A percentile compares a stretch with the other conserved stretches of the same genome.
phyloP scores from a whole-genome alignment of 2,113 vertebrate genomes.

The Daboia siamensis region DNA sequence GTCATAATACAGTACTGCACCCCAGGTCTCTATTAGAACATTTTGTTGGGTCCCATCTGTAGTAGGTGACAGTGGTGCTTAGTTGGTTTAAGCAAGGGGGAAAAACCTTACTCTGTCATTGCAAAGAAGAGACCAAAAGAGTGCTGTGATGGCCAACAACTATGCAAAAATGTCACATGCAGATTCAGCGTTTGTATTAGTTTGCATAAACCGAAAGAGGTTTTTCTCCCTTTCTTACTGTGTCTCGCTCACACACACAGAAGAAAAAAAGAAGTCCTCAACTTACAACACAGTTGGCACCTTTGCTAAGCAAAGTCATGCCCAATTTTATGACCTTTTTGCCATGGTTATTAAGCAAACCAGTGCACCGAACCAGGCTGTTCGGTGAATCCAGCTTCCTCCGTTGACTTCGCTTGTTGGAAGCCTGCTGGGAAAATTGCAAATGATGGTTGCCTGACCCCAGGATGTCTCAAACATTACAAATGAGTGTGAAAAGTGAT shows the following conservation, averaged over 20 bases:
- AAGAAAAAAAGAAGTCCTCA: not conserved
- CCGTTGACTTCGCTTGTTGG: not conserved
- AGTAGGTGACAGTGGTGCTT: not conserved
- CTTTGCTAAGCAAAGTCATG: not conserved
- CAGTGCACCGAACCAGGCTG: not conserved
- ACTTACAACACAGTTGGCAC: not conserved
- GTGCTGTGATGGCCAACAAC: not conserved
- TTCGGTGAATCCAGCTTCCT: not conserved
- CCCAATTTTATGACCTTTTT: too few relatives aligned
- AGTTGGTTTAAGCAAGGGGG: not conserved
- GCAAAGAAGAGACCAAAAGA: not conserved
- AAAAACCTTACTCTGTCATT: not conserved
- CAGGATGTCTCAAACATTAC: not conserved
- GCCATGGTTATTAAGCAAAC: not conserved
- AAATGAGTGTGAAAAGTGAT: not conserved
- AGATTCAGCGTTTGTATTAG: not conserved
- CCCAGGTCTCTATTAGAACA: not conserved
- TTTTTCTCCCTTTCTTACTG: not conserved
- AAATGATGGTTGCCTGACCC: not conserved
- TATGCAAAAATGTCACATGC: not conserved
- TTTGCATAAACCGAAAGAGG: not conserved
- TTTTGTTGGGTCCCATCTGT: not conserved
- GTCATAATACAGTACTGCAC: fast-evolving
- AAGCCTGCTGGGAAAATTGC: not conserved
- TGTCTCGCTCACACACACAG: not conserved